These are phyloP conservation scores for Sialia sialis DNA, from an alignment of 2,113 vertebrate species.

Conservation along the genomic window DNA sequence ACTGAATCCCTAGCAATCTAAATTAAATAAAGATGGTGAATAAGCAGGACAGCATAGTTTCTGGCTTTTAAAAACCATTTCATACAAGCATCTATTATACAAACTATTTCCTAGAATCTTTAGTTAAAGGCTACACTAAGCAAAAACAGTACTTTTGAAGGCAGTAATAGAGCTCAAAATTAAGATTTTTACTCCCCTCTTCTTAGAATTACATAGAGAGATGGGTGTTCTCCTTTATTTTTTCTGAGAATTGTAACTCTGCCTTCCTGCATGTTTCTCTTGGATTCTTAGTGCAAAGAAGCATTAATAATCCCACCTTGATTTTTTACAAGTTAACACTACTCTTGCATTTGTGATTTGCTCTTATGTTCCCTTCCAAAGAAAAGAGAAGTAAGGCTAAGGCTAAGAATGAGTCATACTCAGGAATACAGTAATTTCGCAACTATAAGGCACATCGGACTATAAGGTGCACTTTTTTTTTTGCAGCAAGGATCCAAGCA, in stretches of 20 bases:
- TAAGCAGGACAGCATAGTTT: background rate
- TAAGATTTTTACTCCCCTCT: background rate
- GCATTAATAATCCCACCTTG: background rate
- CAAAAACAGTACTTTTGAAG: background rate
- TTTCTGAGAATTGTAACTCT: background rate
- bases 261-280: background rate
- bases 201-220: background rate
- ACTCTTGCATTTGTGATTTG: background rate
- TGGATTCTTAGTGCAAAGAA: background rate
- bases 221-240: background rate
- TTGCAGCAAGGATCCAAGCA: too few relatives aligned
- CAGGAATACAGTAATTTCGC: background rate
- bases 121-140: background rate
- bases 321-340: background rate
- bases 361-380: background rate
- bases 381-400: background rate
- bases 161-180: background rate
- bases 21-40: background rate
- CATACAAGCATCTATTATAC: background rate
- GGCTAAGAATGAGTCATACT: background rate
- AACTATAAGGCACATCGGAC: too few relatives aligned
- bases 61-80: background rate
- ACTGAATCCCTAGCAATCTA: background rate
- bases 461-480: too few relatives aligned
- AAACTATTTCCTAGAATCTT: background rate